Base-by-base conservation (phyloP, 2,113 vertebrate species). In the Zosterops borbonicus region DNA sequence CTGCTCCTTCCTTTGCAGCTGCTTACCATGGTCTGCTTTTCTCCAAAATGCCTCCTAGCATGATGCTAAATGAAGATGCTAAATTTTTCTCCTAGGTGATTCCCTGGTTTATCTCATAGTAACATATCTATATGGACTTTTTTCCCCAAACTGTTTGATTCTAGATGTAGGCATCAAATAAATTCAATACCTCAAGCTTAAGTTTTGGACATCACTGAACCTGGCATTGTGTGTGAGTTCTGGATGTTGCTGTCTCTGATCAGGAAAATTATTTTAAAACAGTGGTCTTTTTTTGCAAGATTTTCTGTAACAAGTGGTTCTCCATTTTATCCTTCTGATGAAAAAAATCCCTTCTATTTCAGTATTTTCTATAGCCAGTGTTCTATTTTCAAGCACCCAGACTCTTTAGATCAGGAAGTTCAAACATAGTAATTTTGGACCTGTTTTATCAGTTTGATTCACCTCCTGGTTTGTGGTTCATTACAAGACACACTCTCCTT, bases 381-480 rank as follows among this genome's bases (percentile, higher is more conserved):
- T 1, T 3, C 22, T 73, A 1, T 49, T 79, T 67, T 65, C 62
- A 75, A 78, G 35, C 12, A 11, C 35, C 5, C 33, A 46, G n/a
- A 31, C 27, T 68, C 35, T 49, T 33, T 27, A 76, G 75, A 87
- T 63, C 28, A 71, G 23, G 18, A 85, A 44, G 46, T 71, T 87
- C 76, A 60, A 76, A 90, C 42, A 3, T 1, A 56, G 25, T 70
- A 7, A 88, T 88, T 90, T 65, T 58, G 29, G 53, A 82, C 71
- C 33, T 62, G 44, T 88, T 91, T 11, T 82, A 68, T 92, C 37
- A 53, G 62, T 85, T 83, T 65, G 71, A 58, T 90, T 96, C 63
- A 69, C 20, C 70, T 79, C 28, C 24, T 73, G 22, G 27, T 68
- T 87, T 65, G 41, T 83, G 46, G 14, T 44, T 88, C 44, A 52